Evolutionary conservation across 2,797 vertebrate species (phyloP), one percentile per base, ranked within the genome.

Genomic region (Xenops minutus): DNA sequence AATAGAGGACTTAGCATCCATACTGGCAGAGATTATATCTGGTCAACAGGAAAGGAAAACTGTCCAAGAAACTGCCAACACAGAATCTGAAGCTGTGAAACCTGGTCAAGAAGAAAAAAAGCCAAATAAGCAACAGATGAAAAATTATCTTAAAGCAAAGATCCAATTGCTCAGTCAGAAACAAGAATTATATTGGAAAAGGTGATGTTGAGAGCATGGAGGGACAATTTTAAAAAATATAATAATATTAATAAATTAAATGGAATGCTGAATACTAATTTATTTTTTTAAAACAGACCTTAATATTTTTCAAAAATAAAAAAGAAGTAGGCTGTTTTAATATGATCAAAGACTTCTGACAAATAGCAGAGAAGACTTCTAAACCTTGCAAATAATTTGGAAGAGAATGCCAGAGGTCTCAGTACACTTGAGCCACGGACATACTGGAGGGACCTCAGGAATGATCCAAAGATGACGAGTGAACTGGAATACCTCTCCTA

Each of bases 31-130:
- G 86, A 96, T 91, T 96, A 51, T 95, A 92, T 92, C 94, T 97
- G 96, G 95, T 97, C 96, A 96, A 95, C 81, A 48, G 92, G 95
- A 96, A 95, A 26, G 92, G 79, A 96, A 96, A 91, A 90, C 86
- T 81, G 85, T 92, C 96, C 94, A 97, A 97, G 93, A 96, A 96
- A 94, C 92, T 96, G 93, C 90, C 96, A 97, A 95, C 96, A 94
- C 91, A 75, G 73, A 87, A 92, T 94, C 82, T 92, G 94, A 92
- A 95, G 80, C 94, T 96, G 95, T 87, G 84, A 96, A 96, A 96
- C 87, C 88, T 95, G 95, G 92, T 89, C 96, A 96, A 93, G 91
- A 91, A 94, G 69, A 97, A 96, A 91, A 54, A 94, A 95, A 95
- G 95, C 86, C 95, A 96, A 93, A 89, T 94, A 97, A 95, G 92